Base-by-base conservation (phyloP, 2,113 vertebrate species). In the Propithecus coquereli region DNA sequence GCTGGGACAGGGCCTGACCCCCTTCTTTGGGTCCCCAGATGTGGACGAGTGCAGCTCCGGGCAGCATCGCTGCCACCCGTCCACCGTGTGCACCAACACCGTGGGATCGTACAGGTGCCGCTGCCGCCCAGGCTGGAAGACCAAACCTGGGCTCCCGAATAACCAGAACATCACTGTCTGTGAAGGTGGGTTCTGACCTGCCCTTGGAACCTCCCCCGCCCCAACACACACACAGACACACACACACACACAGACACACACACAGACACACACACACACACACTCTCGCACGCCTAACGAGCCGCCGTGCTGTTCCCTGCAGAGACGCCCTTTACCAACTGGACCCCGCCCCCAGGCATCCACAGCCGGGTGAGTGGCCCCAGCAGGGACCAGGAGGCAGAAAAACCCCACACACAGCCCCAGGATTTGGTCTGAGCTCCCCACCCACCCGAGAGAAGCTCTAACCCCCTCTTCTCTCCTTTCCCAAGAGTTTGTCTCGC, bases 11-110 rank as follows among this genome's bases (percentile, higher is more conserved):
- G 32, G n/a, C 23, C 79, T 40, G n/a, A 92, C n/a, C 2, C 7
- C 47, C 16, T 20, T 27, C n/a, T 74, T 37, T 6, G 2, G 63
- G 73, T 45, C 73, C 66, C 45, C 89, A 95, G 95, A 92, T n/a
- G 32, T 32, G 32, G n/a, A 96, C 0, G 85, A 94, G 52, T 95
- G 94, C 71, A 6, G 32, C 8, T 16, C 70, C 0, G 0, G 25
- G 8, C 0, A 14, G 0, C 2, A 61, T 9, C 89, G 45, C 61
- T 99, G 99, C 85, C 96, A 96, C n/a, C 43, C 0, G 4, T 97
- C 98, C 65, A 95, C 95, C 16, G 0, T 0, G 2, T 99, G 99
- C n/a, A 0, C 12, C 57, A 99, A 99, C 96, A 98, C 92, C 4
- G 0, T 0, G 2, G 98, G 98, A 3, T 91, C 82, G 27, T 97